Evolutionary conservation across 2,113 vertebrate genomes (phyloP).

Genomic region (Mesocricetus auratus): DNA sequence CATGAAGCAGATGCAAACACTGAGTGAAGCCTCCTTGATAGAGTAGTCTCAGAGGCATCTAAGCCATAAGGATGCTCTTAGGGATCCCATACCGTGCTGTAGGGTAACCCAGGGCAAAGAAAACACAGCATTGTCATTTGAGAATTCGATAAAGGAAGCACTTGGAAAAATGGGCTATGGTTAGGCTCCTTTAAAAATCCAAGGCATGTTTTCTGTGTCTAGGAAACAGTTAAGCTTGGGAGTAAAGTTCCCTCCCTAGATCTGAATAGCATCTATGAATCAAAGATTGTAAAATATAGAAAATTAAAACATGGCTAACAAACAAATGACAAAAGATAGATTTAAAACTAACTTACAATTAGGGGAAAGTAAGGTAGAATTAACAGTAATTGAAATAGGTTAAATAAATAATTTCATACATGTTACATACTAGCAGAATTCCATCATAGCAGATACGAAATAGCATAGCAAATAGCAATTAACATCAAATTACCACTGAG

Average conservation of each 20-base stretch:
- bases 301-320: neutral
- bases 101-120: neutral
- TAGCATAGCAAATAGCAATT: neutral
- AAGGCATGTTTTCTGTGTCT: neutral
- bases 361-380: neutral
- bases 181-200: neutral
- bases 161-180: too few species aligned
- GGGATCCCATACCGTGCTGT: neutral
- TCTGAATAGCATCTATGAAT: neutral
- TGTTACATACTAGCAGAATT: neutral
- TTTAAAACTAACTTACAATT: neutral
- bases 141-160: neutral
- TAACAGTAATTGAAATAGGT: neutral
- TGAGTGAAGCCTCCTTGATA: neutral
- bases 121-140: neutral
- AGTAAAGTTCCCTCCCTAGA: neutral
- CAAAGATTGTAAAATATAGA: neutral
- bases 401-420: neutral
- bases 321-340: neutral
- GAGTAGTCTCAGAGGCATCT: neutral
- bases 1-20: neutral
- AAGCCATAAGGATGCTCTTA: neutral
- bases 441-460: neutral
- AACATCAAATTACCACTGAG: neutral
- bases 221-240: neutral